A percentile compares a stretch with the other conserved stretches of the same genome.
These are phyloP conservation scores for Drosophila borealis DNA, from an alignment of 2,888 invertebrate species.

Conservation along the genomic window DNA sequence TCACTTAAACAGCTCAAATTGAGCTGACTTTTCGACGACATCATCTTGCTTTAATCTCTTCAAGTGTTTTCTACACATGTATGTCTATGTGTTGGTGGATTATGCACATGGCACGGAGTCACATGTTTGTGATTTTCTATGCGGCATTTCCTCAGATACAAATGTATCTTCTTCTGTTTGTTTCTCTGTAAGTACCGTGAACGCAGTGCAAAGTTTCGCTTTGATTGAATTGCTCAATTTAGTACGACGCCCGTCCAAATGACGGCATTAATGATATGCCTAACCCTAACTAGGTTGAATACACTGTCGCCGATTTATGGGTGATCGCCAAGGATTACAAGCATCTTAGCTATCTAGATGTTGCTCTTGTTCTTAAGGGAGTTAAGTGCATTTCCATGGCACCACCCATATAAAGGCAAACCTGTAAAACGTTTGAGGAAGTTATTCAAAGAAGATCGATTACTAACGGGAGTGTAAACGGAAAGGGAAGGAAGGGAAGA, in stretches of 20 bases:
- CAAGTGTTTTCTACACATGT: constrained; percentile 44
- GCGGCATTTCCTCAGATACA: constrained; percentile 56
- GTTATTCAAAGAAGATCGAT: too few relatives aligned
- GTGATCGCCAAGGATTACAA: constrained; percentile 1
- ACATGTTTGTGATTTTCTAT: constrained; percentile 59
- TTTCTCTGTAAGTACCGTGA: constrained; percentile 21
- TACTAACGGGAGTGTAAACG: too few relatives aligned
- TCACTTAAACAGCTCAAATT: constrained; percentile 70
- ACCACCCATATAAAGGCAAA: too few relatives aligned
- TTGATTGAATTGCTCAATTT: constrained; percentile 77
- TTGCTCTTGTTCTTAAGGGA: not conserved
- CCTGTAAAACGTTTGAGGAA: too few relatives aligned
- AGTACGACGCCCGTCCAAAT: constrained; percentile 38
- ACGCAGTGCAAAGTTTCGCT: constrained; percentile 46
- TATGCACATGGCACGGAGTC: constrained; percentile 66
- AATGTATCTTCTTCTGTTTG: constrained; percentile 27
- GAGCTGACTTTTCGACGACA: constrained; percentile 51
- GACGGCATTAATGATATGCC: constrained; percentile 43
- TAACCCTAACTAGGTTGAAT: constrained; percentile 47
- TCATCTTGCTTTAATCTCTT: constrained; percentile 65
- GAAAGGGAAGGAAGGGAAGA: not conserved
- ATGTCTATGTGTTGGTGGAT: constrained; percentile 40
- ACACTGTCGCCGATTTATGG: constrained; percentile 22
- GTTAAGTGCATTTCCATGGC: too few relatives aligned
- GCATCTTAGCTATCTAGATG: not conserved